phyloP scores from a whole-genome alignment of 2,797 vertebrate genomes.

The Bradypodion pumilum region DNA sequence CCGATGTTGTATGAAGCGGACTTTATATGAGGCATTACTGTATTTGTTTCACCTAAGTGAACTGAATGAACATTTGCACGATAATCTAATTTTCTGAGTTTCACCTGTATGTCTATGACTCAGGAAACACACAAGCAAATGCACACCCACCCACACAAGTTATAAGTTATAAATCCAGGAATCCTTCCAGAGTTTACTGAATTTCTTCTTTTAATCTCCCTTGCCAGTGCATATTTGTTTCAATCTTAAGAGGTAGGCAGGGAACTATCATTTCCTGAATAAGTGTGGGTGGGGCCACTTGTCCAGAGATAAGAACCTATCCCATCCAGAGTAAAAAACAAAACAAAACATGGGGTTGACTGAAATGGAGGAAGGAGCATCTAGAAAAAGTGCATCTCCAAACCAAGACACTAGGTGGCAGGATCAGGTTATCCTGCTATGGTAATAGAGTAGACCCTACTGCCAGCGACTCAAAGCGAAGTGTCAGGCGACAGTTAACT shows the following conservation, averaged over 20 bases:
- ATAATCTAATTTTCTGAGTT: too few species aligned
- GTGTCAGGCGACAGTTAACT: too few species aligned
- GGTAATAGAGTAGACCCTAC: too few species aligned
- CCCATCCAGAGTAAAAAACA: neutral
- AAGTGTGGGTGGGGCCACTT: neutral
- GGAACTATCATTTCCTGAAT: neutral
- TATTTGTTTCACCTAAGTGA: too few species aligned
- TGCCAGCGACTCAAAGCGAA: too few species aligned
- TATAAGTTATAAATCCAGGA: neutral
- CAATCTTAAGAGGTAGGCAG: neutral
- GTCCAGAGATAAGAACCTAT: neutral
- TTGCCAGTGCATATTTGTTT: neutral
- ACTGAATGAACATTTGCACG: too few species aligned
- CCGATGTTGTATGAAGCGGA: too few species aligned
- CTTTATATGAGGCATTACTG: too few species aligned
- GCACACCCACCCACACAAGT: neutral
- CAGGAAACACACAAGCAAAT: neutral
- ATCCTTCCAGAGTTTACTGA: neutral
- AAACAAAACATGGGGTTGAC: neutral
- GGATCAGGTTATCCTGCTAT: too few species aligned
- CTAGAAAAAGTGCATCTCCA: neutral
- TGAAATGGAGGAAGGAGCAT: neutral
- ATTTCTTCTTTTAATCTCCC: neutral
- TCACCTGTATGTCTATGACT: neutral
- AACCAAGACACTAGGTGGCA: slow-evolving; percentile 21